phyloP scores from a whole-genome alignment of 30 jellyfish, hydroid and myxozoan species.

The Cassiopea andromeda region DNA sequence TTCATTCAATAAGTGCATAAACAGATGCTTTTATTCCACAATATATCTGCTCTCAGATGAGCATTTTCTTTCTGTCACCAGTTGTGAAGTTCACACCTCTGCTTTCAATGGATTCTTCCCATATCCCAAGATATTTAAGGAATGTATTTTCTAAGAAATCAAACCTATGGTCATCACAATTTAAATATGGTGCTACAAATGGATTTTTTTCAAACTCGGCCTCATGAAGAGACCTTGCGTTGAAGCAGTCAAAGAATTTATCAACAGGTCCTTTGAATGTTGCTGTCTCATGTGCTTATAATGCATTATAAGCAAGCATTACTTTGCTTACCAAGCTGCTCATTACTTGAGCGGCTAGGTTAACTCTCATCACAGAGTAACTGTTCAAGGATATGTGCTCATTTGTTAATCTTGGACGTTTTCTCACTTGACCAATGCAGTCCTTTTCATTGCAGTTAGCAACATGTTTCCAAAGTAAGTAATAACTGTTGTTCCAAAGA shows the following conservation, averaged over 20 bases:
- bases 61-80: neutral
- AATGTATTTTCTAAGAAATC: conserved; percentile 8
- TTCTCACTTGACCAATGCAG: conserved; percentile 29
- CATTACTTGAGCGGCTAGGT: conserved; percentile 43
- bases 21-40: conserved; percentile 13
- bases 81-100: neutral
- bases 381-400: conserved; percentile 38
- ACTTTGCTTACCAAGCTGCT: conserved; percentile 9
- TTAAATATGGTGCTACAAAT: conserved; percentile 34
- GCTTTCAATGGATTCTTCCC: conserved; percentile 3
- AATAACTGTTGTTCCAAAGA: conserved; percentile 26
- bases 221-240: conserved; percentile 35
- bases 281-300: conserved; percentile 21
- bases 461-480: conserved; percentile 23
- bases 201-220: conserved; percentile 43
- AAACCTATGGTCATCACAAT: conserved; percentile 22
- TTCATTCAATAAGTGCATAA: neutral
- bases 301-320: neutral
- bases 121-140: conserved; percentile 8
- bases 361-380: conserved; percentile 39
- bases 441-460: conserved; percentile 14
- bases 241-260: conserved; percentile 37
- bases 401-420: conserved; percentile 40
- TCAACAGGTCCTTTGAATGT: conserved; percentile 27
- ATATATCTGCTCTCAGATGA: conserved; percentile 24